Evolutionary conservation across 2,888 invertebrate species (phyloP).

Genomic region (Xylocampa areola): DNA sequence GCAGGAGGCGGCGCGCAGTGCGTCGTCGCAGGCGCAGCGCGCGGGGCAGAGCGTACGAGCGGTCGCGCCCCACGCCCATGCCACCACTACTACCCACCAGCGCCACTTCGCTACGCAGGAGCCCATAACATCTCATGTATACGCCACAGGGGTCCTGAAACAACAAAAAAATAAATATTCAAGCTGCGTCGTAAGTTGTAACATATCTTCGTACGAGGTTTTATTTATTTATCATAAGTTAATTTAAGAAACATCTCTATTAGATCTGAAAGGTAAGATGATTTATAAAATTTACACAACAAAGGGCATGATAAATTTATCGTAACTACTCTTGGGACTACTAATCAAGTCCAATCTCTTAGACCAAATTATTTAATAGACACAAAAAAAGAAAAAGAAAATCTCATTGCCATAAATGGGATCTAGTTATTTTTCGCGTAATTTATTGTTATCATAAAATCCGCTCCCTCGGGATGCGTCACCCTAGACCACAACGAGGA

Average conservation of each 20-base stretch:
- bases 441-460: constrained; percentile 83
- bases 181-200: constrained; percentile 1
- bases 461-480: constrained; percentile 72
- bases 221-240: neutral
- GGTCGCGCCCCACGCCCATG: constrained; percentile 87
- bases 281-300: neutral
- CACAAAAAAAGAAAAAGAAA: constrained; percentile 68
- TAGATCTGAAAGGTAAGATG: neutral
- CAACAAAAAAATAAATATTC: constrained; percentile 54
- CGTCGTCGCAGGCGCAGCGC: constrained; percentile 95
- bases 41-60: constrained; percentile 93
- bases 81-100: constrained; percentile 88
- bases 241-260: neutral
- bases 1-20: constrained; percentile 93
- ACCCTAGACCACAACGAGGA: constrained; percentile 69
- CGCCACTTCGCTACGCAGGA: constrained; percentile 87
- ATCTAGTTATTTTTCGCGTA: constrained; percentile 78
- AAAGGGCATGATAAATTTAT: constrained; percentile 10
- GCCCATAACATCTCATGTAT: constrained; percentile 90
- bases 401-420: constrained; percentile 73
- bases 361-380: constrained; percentile 49
- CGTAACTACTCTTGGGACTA: constrained; percentile 19
- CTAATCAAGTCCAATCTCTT: constrained; percentile 6
- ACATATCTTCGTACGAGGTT: neutral
- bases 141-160: constrained; percentile 81